These are phyloP conservation scores for Chrosomus eos DNA, from an alignment of 2,797 vertebrate species.

Conservation along the genomic window DNA sequence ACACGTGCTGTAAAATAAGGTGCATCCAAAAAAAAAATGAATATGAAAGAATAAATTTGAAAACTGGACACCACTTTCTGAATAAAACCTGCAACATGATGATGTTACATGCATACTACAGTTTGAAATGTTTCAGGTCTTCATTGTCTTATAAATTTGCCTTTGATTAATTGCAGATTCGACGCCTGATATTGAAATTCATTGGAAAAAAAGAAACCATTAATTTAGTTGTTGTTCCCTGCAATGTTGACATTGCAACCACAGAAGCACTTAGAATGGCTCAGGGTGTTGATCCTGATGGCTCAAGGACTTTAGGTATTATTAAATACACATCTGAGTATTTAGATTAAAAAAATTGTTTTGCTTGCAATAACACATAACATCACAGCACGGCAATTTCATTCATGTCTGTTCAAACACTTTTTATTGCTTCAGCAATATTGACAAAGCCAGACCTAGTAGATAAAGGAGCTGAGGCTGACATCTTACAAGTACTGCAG, in stretches of 20 bases:
- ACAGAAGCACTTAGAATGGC: conserved; percentile 86
- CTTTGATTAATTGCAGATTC: conserved; percentile 71
- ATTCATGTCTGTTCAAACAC: background rate
- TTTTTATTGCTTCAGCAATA: conserved; percentile 64
- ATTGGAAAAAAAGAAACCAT: conserved; percentile 79
- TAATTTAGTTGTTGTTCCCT: conserved; percentile 83
- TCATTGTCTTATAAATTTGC: background rate
- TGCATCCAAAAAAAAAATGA: background rate
- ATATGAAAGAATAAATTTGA: background rate
- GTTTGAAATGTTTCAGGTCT: background rate
- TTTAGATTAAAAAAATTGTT: background rate
- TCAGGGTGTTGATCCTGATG: conserved; percentile 78
- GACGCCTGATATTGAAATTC: conserved; percentile 70
- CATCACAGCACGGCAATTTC: background rate
- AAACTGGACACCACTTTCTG: background rate
- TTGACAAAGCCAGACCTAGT: conserved; percentile 84
- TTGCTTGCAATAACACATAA: background rate
- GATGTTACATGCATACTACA: background rate
- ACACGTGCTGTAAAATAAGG: no score
- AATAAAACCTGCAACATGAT: background rate
- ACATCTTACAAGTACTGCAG: conserved; percentile 69
- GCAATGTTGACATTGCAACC: conserved; percentile 86
- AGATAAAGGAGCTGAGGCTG: conserved; percentile 76
- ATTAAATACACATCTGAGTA: conserved; percentile 1
- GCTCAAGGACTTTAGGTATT: conserved; percentile 83